Evolutionary conservation across 2,113 vertebrate species (phyloP), one percentile per base, ranked within the genome.

Genomic region (Oreochromis spilurus): DNA sequence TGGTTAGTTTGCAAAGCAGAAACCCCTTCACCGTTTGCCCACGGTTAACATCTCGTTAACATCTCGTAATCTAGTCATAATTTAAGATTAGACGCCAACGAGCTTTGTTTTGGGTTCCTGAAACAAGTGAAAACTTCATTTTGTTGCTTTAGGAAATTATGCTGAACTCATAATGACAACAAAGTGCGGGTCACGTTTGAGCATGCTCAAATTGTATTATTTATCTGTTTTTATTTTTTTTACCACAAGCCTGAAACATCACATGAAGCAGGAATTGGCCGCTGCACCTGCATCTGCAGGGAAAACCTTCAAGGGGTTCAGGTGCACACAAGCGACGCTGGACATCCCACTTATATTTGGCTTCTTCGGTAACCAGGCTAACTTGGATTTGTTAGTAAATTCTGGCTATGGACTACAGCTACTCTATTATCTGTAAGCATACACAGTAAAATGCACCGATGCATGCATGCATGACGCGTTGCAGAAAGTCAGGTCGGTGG

Each of bases 401-500:
- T 83, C 6, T 31, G 50, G 12, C 26, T 21, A 26, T 54, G 9
- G 11, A 29, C 43, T 89, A 8, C 60, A 53, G 50, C 29, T 31
- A n/a, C 21, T 17, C 36, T 48, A 7, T 52, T 85, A 75, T 86
- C 57, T 79, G 45, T 45, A 9, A 21, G 36, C n/a, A 13, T 80
- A 81, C 83, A 58, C 91, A 75, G 67, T 4, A 67, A 77, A 67
- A 65, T 84, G 84, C 67, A 50, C 60, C 79, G 45, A 57, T 86
- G 92, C 85, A 88, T 89, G 89, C 88, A 91, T 89, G 91, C 91
- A 89, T 86, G 89, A 93, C 86, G 89, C 92, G 93, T 92, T 96
- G 95, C 95, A 96, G 96, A 97, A 96, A 97, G 97, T 97, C 97
- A 96, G 93, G 95, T 96, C 96, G 95, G 92, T 95, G 96, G 96